Evolutionary conservation across 37 sponge, comb jelly and placozoan species (phyloP).

Genomic region (Hormiphora californensis): DNA sequence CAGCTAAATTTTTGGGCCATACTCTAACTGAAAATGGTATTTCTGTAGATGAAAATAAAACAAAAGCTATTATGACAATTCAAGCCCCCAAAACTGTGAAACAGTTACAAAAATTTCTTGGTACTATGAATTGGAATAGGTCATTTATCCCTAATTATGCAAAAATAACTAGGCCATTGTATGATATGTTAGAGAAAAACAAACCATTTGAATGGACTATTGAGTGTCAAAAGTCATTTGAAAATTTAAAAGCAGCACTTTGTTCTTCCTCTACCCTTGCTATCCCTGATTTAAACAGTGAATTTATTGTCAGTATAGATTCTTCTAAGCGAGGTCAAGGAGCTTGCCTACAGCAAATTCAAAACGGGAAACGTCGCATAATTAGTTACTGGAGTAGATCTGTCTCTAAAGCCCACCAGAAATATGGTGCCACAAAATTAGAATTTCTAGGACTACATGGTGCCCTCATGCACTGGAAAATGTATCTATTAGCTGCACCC

Average conservation of each 20-base stretch:
- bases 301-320: background rate
- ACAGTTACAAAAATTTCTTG: background rate
- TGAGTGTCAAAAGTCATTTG: background rate
- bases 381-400: background rate
- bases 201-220: background rate
- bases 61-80: background rate
- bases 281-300: background rate
- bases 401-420: background rate
- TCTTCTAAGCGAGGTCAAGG: constrained; percentile 13
- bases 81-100: background rate
- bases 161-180: background rate
- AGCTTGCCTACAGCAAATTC: background rate
- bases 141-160: background rate
- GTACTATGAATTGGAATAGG: background rate
- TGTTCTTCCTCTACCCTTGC: background rate
- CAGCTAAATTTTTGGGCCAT: background rate
- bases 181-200: background rate
- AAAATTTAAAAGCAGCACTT: background rate
- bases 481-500: no score
- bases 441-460: background rate
- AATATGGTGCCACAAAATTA: background rate
- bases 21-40: background rate
- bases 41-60: background rate
- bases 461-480: background rate
- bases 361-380: background rate